Evolutionary conservation across 2,113 vertebrate genomes (phyloP), one percentile per base, ranked within the genome.

Genomic region (Cololabis saira): DNA sequence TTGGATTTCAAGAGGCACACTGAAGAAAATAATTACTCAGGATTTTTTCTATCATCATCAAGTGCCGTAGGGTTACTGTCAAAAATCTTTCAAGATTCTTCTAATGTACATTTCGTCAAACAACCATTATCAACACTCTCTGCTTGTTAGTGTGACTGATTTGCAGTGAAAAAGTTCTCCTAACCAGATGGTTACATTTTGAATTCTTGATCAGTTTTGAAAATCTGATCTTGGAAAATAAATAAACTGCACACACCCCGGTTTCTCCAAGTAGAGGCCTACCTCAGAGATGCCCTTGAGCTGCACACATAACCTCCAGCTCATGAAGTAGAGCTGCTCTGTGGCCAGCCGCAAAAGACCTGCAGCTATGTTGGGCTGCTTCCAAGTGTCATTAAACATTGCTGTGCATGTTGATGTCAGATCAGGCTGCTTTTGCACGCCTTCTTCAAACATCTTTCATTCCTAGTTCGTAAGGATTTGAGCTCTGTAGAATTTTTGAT

Each of bases 281-380:
- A 66, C 67, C 61, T 27, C 44, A 49, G 74, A 77, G 75, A 78
- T 62, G 58, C 48, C 61, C 61, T 79, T 76, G 66, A 78, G 65
- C 71, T n/a, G 55, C 62, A 48, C 55, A 63, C 49, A 59, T 78
- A 80, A 83, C 67, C 83, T 76, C 64, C 71, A 57, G 62, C 67
- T 67, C 65, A 54, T 75, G 57, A 80, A 65, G 63, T 15, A 11
- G 52, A 69, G 62, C 48, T 52, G 61, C 67, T 74, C 55, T 47
- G 55, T 48, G 40, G 58, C 52, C 33, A 41, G 52, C 47, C 54
- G 42, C 63, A 65, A 61, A 71, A 68, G 15, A 74, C 27, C 72
- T 58, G 62, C 43, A 55, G 56, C 66, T 49, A 60, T 50, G 49
- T 47, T 66, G 66, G 66, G 53, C 61, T 4, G 27, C 55, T 75